A percentile compares a stretch with the other conserved stretches of the same genome.
Evolutionary conservation across 2,888 invertebrate genomes (phyloP).

Genomic region (Biston betularia): DNA sequence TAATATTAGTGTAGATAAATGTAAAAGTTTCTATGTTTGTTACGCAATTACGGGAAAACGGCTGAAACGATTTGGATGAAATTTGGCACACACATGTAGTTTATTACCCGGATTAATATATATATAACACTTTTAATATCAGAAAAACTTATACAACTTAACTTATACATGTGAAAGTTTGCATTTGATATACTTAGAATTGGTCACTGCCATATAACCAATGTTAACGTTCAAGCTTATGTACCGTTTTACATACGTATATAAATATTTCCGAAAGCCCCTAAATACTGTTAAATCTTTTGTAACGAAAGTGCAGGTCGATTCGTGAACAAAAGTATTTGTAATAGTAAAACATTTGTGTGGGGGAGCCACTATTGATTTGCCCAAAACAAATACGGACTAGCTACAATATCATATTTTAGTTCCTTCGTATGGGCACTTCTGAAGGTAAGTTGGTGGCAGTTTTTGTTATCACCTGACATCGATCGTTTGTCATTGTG

Average conservation of each 20-base stretch:
- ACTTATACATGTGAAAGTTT: too few relatives aligned
- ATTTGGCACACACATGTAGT: too few relatives aligned
- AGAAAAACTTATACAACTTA: too few relatives aligned
- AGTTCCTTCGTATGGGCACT: background rate
- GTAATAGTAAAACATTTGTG: background rate
- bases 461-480: slow-evolving; percentile 15
- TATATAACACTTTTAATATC: too few relatives aligned
- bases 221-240: background rate
- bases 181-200: too few relatives aligned
- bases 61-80: too few relatives aligned
- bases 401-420: background rate
- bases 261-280: background rate
- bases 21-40: too few relatives aligned
- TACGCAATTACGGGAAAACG: too few relatives aligned
- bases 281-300: slow-evolving; percentile 30
- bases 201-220: too few relatives aligned
- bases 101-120: too few relatives aligned
- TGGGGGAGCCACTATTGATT: background rate
- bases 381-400: background rate
- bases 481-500: slow-evolving; percentile 23
- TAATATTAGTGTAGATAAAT: too few relatives aligned
- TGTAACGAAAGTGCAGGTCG: slow-evolving; percentile 18
- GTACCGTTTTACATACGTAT: background rate
- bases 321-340: slow-evolving; percentile 10
- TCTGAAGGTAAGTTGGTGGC: background rate